A percentile compares a stretch with the other conserved stretches of the same genome.
Conservation (phyloP, 2,113 vertebrate genomes). For the Hyperopisus bebe region DNA sequence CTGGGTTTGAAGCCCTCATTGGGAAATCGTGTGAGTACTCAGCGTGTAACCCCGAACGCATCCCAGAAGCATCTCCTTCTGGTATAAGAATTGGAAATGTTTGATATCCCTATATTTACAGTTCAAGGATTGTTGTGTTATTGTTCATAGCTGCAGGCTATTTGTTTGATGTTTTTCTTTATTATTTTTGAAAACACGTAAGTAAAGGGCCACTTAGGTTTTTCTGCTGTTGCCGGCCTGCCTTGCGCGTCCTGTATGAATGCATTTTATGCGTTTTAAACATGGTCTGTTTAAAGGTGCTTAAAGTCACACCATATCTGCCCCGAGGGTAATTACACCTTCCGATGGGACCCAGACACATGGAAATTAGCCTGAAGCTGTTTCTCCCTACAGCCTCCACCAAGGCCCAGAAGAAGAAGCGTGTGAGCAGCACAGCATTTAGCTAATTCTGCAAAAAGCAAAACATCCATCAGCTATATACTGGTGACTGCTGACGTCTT, state of each 20-base stretch:
- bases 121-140: not conserved
- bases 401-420: slow-evolving; percentile 89
- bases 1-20: slow-evolving; percentile 82
- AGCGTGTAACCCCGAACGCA: slow-evolving; percentile 72
- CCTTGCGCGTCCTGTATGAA: not conserved
- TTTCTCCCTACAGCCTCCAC: slow-evolving; percentile 62
- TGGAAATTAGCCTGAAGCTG: not conserved
- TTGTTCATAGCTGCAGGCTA: not conserved
- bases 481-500: not conserved
- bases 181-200: slow-evolving; percentile 64
- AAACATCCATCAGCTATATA: not conserved
- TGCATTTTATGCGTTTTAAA: not conserved
- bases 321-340: not conserved
- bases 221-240: slow-evolving; percentile 64
- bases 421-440: slow-evolving; percentile 55
- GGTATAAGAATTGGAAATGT: not conserved
- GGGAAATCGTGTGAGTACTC: slow-evolving; percentile 86
- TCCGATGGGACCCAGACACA: not conserved
- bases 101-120: not conserved
- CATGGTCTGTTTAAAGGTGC: not conserved
- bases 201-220: slow-evolving; percentile 86
- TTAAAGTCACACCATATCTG: not conserved
- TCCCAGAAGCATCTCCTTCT: slow-evolving; percentile 65
- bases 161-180: slow-evolving; percentile 28
- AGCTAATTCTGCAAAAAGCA: not conserved